These are phyloP conservation scores for Clupea harengus DNA, from an alignment of 2,113 vertebrate species.

Conservation along the genomic window DNA sequence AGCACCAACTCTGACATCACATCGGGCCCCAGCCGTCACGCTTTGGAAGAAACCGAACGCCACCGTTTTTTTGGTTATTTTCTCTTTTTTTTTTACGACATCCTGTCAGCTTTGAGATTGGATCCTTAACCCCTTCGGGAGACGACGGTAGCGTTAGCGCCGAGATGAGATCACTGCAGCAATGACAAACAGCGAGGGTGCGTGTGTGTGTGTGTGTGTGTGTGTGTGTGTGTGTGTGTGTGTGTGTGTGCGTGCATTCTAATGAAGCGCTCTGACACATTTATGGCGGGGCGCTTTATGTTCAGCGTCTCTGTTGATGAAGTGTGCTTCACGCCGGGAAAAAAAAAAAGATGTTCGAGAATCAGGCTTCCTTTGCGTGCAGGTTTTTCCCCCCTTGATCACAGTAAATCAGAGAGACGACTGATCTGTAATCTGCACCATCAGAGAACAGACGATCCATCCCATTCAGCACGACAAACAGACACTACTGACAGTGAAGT, in stretches of 20 bases:
- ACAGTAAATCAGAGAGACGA: constrained; percentile 12
- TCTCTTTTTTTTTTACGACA: constrained; percentile 21
- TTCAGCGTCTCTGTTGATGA: background rate
- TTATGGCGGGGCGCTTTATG: background rate
- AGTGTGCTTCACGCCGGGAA: background rate
- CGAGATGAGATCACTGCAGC: background rate
- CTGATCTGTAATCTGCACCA: constrained; percentile 3
- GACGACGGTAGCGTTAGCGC: background rate
- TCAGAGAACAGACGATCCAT: background rate
- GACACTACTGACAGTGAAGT: background rate
- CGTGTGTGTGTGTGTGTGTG: too few species aligned
- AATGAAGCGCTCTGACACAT: background rate
- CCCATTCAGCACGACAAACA: background rate
- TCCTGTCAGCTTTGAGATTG: constrained; percentile 39
- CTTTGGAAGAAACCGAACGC: background rate
- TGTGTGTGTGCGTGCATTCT: background rate
- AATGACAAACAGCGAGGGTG: background rate
- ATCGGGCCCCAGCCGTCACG: constrained; percentile 27
- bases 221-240: too few species aligned
- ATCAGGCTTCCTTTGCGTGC: background rate
- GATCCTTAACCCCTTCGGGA: constrained; percentile 44
- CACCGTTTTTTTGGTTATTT: background rate
- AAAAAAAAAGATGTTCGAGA: background rate
- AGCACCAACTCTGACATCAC: constrained; percentile 22
- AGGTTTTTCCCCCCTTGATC: background rate